phyloP scores from a whole-genome alignment of 2,797 vertebrate genomes.

The Molothrus ater region DNA sequence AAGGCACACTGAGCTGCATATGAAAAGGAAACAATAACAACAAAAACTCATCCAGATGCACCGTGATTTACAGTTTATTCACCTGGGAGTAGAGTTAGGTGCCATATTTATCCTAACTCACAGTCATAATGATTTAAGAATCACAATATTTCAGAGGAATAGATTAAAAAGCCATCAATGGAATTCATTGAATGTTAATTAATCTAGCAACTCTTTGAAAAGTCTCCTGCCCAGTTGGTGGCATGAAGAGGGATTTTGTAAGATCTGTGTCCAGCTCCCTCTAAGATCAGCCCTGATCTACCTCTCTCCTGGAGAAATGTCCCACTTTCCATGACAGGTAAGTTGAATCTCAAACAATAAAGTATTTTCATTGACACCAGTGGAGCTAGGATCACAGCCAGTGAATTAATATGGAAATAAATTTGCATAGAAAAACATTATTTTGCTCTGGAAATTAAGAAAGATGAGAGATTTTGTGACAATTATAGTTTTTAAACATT shows the following conservation, averaged over 20 bases:
- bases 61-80: not conserved
- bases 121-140: not conserved
- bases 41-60: not conserved
- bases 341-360: not conserved
- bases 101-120: not conserved
- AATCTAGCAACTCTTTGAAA: not conserved
- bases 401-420: not conserved
- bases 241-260: not conserved
- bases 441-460: not conserved
- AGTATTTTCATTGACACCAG: not conserved
- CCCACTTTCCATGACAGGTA: not conserved
- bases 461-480: not conserved
- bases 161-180: not conserved
- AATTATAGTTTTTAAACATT: rapidly evolving
- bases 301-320: not conserved
- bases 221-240: not conserved
- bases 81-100: not conserved
- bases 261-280: not conserved
- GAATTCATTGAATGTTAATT: constrained; percentile 7
- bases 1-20: not conserved
- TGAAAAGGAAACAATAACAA: constrained; percentile 29
- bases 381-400: not conserved
- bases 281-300: not conserved
- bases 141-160: constrained; percentile 17
- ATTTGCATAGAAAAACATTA: not conserved